Base-by-base conservation (phyloP, 2,888 invertebrate species). In the Itoplectis maculator region DNA sequence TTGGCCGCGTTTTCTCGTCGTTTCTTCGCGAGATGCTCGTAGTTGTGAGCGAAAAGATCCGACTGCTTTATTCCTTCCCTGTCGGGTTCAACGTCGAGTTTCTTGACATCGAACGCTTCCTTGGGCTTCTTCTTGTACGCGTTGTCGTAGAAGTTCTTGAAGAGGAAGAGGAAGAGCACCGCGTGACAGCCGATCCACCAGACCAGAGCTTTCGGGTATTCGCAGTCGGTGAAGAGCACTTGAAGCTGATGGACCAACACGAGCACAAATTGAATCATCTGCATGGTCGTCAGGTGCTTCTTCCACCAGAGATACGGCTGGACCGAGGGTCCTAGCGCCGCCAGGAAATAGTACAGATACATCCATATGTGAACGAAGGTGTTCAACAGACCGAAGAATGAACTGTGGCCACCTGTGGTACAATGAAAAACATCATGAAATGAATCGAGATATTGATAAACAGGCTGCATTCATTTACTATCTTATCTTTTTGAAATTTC, bases 281-380 rank as follows among this genome's bases (percentile, higher is more conserved):
- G 98, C 88, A 98, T 93, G 8, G 96, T 95, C 9, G 98, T 98
- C 90, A 99, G 94, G 92, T 98, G 98, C 90, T 96, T 97, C 94
- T 98, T 98, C 98, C 98, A 98, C 98, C 98, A 98, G 74, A 98
- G 94, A 92, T 96, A 98, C 89, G 96, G 96, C 92, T 97, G 97
- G 83, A 97, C 95, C 81, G 95, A 94, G 0, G 98, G 98, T 23
- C 99, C 99, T 86, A 98, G 94, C 0, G 98, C 98, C 0, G 98
- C 96, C 88, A 98, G 93, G 91, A 98, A 93, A 89, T 98, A 98
- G 93, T 99, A 99, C 0, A 96, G 95, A 93, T 99, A 99, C 99
- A 99, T 99, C 79, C 98, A 94, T 86, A 98, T 96, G 93, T 99
- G 99, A 3, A 99, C 98, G 92, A 98, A 98, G 0, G 98, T 97